These are phyloP conservation scores for Lepidostoma basale DNA, from an alignment of 1,140 invertebrate species.

Conservation along the genomic window DNA sequence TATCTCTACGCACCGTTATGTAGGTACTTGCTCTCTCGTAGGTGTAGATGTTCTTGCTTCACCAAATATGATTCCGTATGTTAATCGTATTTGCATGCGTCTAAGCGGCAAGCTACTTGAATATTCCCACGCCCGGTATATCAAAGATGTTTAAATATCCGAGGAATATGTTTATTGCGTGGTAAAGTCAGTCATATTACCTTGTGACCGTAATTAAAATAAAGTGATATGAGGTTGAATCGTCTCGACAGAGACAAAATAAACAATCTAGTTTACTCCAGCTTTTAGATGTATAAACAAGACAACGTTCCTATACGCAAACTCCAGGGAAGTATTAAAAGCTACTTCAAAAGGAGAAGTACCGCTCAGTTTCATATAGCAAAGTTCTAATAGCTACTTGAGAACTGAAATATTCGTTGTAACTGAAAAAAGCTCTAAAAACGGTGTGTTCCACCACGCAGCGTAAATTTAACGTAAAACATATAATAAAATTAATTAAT, in stretches of 20 bases:
- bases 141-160: slow-evolving; percentile 15
- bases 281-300: slow-evolving; percentile 28
- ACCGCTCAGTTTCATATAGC: neutral
- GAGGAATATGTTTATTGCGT: slow-evolving; percentile 20
- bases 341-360: neutral
- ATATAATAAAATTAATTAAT: no score
- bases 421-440: no score
- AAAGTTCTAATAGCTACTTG: no score
- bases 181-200: slow-evolving; percentile 9
- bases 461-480: no score
- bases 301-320: neutral
- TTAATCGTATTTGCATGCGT: neutral
- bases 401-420: no score
- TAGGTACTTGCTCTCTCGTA: no score
- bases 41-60: no score
- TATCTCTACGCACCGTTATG: no score
- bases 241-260: slow-evolving; percentile 22
- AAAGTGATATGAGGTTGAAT: slow-evolving; percentile 25
- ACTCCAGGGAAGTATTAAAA: slow-evolving; percentile 27
- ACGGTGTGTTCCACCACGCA: no score
- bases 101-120: neutral
- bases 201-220: slow-evolving; percentile 32
- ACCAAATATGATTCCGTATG: neutral
- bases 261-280: slow-evolving; percentile 19
- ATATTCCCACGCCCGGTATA: neutral